Evolutionary conservation across 2,888 invertebrate genomes (phyloP), one percentile per base, ranked within the genome.

Genomic region (Epinotia brunnichana): DNA sequence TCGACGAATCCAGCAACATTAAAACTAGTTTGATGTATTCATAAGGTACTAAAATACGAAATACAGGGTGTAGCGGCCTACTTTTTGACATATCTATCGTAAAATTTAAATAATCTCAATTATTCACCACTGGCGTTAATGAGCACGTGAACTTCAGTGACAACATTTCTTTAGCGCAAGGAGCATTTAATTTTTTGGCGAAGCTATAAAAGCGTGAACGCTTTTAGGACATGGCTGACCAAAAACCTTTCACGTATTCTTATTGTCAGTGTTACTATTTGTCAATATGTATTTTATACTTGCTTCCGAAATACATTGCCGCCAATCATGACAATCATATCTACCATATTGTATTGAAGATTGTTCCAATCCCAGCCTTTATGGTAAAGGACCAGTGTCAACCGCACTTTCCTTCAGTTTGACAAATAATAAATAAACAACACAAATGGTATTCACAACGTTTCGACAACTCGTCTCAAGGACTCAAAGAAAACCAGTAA

Each of bases 381-480:
- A 61, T 17, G 17, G 4, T 19, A 17, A n/a, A 48, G 35, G 13
- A 39, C 4, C 7, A 60, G 44, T 51, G 48, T 29, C 62, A 63
- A 17, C 10, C 62, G 11, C 11, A 48, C 24, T 51, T 29, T 24
- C 10, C 48, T 11, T 29, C 24, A 63, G 29, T 63, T 60, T 60
- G 41, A 15, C 51, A 63, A 53, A 53, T 35, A 63, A 44, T 44
- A 61, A 44, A 63, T 44, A 48, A 48, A 62, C 11, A 17, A 51
- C 29, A 35, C 17, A 51, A 51, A 13, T 48, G 48, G n/a, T 48
- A 44, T 15, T 48, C 48, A 48, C 48, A 48, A n/a, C n/a, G 48
- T n/a, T 48, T 0, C 48, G 48, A 48, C 48, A 48, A 48, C 4
- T 48, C 48, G 48, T n/a, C 2, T 48, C 48, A n/a, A 48, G n/a